phyloP scores from a whole-genome alignment of 1,140 invertebrate species.

The Antheraea mylitta region DNA sequence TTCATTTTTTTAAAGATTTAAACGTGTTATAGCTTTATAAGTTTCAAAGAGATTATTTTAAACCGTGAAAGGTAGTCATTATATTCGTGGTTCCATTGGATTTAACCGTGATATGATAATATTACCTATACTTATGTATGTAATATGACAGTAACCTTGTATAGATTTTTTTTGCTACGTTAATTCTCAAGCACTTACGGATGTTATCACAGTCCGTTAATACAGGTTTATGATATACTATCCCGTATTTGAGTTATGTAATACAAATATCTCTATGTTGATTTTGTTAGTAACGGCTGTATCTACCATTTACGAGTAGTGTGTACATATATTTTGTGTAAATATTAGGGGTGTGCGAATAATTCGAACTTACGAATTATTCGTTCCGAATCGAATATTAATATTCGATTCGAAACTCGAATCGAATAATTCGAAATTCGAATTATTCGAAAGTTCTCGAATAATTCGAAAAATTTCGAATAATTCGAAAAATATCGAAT shows the following conservation, averaged over 20 bases:
- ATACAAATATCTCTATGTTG: conserved; percentile 48
- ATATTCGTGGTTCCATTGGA: neutral
- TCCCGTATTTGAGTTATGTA: conserved; percentile 59
- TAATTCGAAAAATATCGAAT: no score
- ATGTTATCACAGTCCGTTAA: conserved; percentile 42
- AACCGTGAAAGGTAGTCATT: neutral
- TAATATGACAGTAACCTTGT: neutral
- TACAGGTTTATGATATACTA: conserved; percentile 36
- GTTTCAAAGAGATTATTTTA: neutral
- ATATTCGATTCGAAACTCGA: no score
- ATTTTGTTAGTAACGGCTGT: conserved; percentile 39
- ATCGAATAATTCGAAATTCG: no score
- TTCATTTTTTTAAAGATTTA: no score
- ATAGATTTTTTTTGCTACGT: neutral
- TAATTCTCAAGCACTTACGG: conserved; percentile 22
- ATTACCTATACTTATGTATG: neutral
- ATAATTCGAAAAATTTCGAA: no score
- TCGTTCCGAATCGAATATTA: no score
- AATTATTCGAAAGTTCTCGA: no score
- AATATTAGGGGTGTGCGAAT: no score
- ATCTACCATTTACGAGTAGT: conserved; percentile 36
- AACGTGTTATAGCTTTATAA: neutral
- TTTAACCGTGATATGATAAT: neutral
- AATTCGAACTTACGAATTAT: no score
- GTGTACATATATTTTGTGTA: conserved; percentile 28